A percentile compares a stretch with the other conserved stretches of the same genome.
phyloP scores from a whole-genome alignment of 1,140 invertebrate genomes.

The Pseudobourletiella spinata region DNA sequence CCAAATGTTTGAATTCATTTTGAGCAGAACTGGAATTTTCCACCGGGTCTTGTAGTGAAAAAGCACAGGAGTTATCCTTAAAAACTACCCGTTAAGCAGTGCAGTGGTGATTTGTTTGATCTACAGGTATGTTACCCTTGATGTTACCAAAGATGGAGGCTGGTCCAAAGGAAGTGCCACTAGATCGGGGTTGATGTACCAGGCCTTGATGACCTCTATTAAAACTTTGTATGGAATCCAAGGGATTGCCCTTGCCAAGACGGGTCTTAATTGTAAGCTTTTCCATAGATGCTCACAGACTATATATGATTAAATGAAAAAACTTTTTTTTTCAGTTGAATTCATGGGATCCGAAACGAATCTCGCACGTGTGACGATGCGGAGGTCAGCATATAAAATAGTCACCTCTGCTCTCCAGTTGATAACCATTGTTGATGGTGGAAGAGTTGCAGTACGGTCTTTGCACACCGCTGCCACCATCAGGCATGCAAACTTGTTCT shows the following conservation, averaged over 20 bases:
- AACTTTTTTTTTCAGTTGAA: conserved; percentile 3
- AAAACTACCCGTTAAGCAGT: no score
- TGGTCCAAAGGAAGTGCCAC: not conserved
- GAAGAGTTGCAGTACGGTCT: not conserved
- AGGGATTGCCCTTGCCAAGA: not conserved
- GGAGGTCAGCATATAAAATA: conserved; percentile 6
- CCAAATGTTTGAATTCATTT: no score
- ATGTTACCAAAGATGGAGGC: not conserved
- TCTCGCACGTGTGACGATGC: not conserved
- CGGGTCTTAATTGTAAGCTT: not conserved
- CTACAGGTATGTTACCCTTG: not conserved
- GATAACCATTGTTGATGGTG: not conserved
- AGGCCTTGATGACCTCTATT: not conserved
- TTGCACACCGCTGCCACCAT: conserved; percentile 1
- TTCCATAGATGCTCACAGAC: no score
- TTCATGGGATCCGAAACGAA: conserved; percentile 1
- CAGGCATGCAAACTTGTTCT: not conserved
- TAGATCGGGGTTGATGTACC: not conserved
- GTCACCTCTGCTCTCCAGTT: not conserved
- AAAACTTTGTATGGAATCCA: conserved; percentile 5
- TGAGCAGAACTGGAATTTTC: no score
- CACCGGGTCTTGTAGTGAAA: no score
- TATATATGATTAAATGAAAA: no score
- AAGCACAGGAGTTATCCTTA: no score
- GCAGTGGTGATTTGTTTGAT: no score